A percentile compares a stretch with the other conserved stretches of the same genome.
These are phyloP conservation scores for Maccullochella peelii DNA, from an alignment of 2,113 vertebrate genomes.

Conservation along the genomic window DNA sequence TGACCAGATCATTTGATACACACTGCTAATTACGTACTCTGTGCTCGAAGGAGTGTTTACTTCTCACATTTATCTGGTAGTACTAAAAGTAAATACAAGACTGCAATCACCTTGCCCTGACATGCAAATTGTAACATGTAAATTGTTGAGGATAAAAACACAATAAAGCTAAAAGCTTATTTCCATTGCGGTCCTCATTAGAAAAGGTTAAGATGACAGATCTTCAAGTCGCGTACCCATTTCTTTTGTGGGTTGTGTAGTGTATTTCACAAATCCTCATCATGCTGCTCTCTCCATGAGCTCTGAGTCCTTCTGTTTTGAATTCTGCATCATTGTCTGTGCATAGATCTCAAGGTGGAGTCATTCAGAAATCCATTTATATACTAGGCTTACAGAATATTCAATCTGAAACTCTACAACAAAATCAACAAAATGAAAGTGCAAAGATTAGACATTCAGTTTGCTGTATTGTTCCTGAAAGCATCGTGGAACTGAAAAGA, in stretches of 20 bases:
- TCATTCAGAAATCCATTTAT: not conserved
- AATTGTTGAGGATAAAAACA: slow-evolving; percentile 5
- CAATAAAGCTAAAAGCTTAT: slow-evolving; percentile 1
- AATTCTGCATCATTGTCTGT: not conserved
- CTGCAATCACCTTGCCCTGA: not conserved
- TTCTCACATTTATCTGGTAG: slow-evolving; percentile 12
- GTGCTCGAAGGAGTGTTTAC: slow-evolving; percentile 1
- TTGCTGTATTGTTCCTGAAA: not conserved
- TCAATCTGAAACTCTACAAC: not conserved
- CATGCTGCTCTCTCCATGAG: not conserved
- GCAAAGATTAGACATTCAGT: not conserved
- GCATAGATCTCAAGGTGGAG: too few relatives aligned
- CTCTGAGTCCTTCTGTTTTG: not conserved
- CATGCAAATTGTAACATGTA: slow-evolving; percentile 30
- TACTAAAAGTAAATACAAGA: slow-evolving; percentile 19
- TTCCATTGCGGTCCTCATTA: slow-evolving; percentile 6
- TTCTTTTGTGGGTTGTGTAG: not conserved
- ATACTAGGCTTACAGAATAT: not conserved
- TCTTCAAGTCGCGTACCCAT: not conserved
- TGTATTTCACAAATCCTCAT: not conserved
- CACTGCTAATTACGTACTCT: slow-evolving; percentile 5
- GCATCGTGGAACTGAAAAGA: not conserved
- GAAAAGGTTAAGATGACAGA: not conserved
- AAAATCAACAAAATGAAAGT: not conserved
- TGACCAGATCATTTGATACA: not conserved